Percentiles rank a stretch among this genome's conserved stretches.
These are phyloP conservation scores for Arctocebus calabarensis DNA, from an alignment of 2,797 vertebrate genomes.

Conservation along the genomic window DNA sequence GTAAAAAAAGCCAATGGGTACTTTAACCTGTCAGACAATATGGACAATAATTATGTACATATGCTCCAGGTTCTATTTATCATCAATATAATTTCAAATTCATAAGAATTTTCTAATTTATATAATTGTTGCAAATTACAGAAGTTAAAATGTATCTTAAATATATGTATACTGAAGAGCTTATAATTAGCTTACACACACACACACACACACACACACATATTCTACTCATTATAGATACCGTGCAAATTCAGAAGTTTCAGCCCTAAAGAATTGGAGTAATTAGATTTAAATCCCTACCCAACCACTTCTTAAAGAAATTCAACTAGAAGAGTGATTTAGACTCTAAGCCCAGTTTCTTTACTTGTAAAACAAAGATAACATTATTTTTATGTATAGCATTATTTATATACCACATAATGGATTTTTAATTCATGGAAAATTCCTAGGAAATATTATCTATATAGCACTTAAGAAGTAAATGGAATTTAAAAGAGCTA, in stretches of 20 bases:
- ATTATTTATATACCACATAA: background rate
- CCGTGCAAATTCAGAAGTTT: background rate
- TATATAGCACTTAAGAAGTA: background rate
- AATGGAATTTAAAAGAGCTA: background rate
- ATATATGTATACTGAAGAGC: background rate
- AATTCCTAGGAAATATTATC: background rate
- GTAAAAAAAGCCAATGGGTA: background rate
- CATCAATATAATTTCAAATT: background rate
- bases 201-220: no score
- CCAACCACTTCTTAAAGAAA: background rate
- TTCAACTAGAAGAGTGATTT: background rate
- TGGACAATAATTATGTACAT: background rate
- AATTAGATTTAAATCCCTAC: background rate
- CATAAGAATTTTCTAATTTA: background rate
- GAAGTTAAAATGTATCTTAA: background rate
- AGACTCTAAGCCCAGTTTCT: background rate
- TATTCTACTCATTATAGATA: no score
- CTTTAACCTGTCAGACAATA: background rate
- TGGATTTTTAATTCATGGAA: background rate
- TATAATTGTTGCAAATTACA: background rate
- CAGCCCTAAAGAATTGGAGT: background rate
- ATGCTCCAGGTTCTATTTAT: background rate
- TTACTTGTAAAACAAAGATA: conserved; percentile 16
- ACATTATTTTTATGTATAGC: background rate
- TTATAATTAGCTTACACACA: no score